Base-by-base conservation (phyloP, 2,113 vertebrate genomes). In the Gobiocypris rarus region DNA sequence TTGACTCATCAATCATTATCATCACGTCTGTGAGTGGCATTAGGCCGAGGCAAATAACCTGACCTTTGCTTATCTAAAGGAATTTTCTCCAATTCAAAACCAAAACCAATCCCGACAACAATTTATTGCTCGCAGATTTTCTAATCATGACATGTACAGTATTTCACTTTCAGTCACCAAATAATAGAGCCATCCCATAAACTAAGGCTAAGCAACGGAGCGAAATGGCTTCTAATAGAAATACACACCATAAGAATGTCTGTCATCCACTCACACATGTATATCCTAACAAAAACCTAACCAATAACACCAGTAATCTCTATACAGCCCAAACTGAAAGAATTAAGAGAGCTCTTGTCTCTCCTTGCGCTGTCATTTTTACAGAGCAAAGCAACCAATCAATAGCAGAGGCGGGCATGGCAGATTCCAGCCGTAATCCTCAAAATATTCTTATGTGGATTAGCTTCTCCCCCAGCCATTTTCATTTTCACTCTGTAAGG, bases 401-500 rank as follows among this genome's bases (percentile, higher is more conserved):
- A 93, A 92, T 91, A 90, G 77, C 14, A n/a, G 82, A 90, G 90
- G 89, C 87, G 84, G 88, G 80, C 87, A 82, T 89, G 90, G 86
- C 70, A 89, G 89, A 89, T 89, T 90, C 86, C 89, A 88, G 89
- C 87, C 87, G 88, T 92, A 90, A 91, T 91, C 92, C 91, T 89
- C 86, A 82, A 84, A 88, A 89, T 87, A 92, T 91, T 90, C 89
- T 90, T 91, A 91, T 88, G 88, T 81, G 91, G 93, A 94, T 93
- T 93, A 93, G 89, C 90, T 91, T 91, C 90, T 92, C 90, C 90
- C 90, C 90, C 88, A 90, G 86, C 91, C 89, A 91, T 92, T 94
- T 92, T 92, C 91, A 91, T 94, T 92, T 92, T 93, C 90, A 92
- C 88, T 89, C 79, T 90, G 90, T 91, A 91, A 91, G 90, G 93